Percentiles rank a stretch among this genome's conserved stretches.
These are phyloP conservation scores for Steinernema hermaphroditum DNA, from an alignment of 2,888 invertebrate species.

Conservation along the genomic window DNA sequence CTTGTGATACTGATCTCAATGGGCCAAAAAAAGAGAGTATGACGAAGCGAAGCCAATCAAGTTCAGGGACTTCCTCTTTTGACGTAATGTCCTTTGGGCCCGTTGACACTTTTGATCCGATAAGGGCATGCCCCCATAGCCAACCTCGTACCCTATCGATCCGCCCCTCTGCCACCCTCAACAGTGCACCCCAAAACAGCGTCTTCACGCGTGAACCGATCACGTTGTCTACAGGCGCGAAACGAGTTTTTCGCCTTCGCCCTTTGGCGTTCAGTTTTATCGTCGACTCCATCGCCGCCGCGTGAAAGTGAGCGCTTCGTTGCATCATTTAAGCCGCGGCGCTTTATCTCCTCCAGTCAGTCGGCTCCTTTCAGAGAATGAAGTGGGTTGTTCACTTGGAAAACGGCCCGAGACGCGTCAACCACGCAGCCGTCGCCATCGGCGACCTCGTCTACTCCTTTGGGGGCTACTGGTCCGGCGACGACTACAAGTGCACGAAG, in stretches of 20 bases:
- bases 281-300: conserved; percentile 1
- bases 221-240: conserved; percentile 16
- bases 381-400: conserved; percentile 83
- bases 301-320: not conserved
- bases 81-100: too few species aligned
- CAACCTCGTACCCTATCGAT: too few species aligned
- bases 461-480: conserved; percentile 86
- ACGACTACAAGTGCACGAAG: conserved; percentile 71
- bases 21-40: too few species aligned
- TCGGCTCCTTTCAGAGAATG: conserved; percentile 70
- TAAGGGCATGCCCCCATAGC: too few species aligned
- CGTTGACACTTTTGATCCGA: too few species aligned
- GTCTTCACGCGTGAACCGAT: not conserved
- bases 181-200: not conserved
- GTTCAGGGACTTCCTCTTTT: too few species aligned
- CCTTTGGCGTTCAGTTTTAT: conserved; percentile 24
- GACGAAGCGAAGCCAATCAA: too few species aligned
- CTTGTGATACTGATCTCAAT: too few species aligned
- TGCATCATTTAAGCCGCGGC: conserved; percentile 11
- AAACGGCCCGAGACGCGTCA: conserved; percentile 77
- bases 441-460: conserved; percentile 81
- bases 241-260: conserved; percentile 16
- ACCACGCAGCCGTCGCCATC: conserved; percentile 64
- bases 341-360: not conserved
- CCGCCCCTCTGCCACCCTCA: not conserved